Base-by-base conservation (phyloP, 2,888 invertebrate species). In the Cylindroiulus punctatus region DNA sequence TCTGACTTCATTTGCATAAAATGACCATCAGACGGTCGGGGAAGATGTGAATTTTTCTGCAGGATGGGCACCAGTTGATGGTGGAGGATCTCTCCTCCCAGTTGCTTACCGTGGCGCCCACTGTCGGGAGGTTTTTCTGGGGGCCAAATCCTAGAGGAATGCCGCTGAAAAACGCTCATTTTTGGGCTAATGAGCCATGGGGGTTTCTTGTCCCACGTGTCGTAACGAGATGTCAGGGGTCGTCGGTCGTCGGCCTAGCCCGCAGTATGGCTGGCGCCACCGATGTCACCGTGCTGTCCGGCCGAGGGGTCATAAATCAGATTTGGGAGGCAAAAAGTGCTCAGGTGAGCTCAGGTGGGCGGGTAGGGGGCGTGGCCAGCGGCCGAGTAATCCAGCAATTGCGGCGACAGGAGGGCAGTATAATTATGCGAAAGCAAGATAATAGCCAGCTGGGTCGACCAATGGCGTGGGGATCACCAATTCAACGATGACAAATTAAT, bases 171-270 rank as follows among this genome's bases (percentile, higher is more conserved):
- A 57, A 57, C n/a, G 57, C 22, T 57, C n/a, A n/a, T 57, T 57
- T 47, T 57, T 57, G 57, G 57, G 2, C 57, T 57, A 57, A 57
- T 57, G 57, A 57, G 57, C 57, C 57, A n/a, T 5, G n/a, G 57
- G 57, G 57, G 57, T 57, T 57, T 57, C n/a, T 47, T 17, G 47
- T 47, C 47, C 47, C 47, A 17, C 17, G 47, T n/a, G 57, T 57
- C 57, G 57, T 57, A 57, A 57, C 57, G 57, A 57, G 57, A 57
- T 57, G 57, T 57, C 57, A 57, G 57, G 57, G 57, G 57, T 57
- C 57, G 57, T 57, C 57, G 57, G 57, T 57, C 57, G 57, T 57
- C 57, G 57, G 57, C 57, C 57, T 57, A 57, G 57, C 57, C 57
- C 57, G 57, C 57, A 57, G 57, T 57, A n/a, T 5, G 2, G 14